phyloP scores from a whole-genome alignment of 2,888 invertebrate species.

The Ischnura elegans region DNA sequence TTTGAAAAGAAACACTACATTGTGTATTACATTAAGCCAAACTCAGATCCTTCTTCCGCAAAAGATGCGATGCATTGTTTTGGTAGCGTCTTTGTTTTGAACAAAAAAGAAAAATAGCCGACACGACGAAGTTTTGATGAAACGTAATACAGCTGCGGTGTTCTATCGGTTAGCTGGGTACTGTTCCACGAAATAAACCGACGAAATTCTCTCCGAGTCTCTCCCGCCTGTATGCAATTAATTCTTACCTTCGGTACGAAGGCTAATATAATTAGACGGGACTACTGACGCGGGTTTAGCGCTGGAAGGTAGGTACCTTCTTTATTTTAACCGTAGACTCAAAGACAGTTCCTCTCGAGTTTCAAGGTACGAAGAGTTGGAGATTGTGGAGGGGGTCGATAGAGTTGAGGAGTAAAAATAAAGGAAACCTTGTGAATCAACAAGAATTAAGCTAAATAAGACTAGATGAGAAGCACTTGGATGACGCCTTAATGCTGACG shows the following conservation, averaged over 20 bases:
- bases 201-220: background rate
- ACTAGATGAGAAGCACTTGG: too few relatives aligned
- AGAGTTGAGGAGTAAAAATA: background rate
- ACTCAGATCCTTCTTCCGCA: too few relatives aligned
- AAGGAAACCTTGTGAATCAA: background rate
- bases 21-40: too few relatives aligned
- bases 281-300: background rate
- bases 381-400: background rate
- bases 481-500: too few relatives aligned
- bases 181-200: background rate
- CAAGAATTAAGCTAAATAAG: background rate
- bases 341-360: background rate
- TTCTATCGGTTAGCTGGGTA: background rate
- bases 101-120: background rate
- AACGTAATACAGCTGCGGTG: background rate
- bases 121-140: background rate
- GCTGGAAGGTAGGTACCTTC: background rate
- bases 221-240: background rate
- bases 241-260: background rate
- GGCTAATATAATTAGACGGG: background rate
- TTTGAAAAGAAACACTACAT: too few relatives aligned
- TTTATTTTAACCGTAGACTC: background rate
- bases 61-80: too few relatives aligned
- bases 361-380: background rate
- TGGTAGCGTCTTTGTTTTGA: too few relatives aligned